These are phyloP conservation scores for Amphipyra tragopoginis DNA, from an alignment of 2,888 invertebrate genomes.

Conservation along the genomic window DNA sequence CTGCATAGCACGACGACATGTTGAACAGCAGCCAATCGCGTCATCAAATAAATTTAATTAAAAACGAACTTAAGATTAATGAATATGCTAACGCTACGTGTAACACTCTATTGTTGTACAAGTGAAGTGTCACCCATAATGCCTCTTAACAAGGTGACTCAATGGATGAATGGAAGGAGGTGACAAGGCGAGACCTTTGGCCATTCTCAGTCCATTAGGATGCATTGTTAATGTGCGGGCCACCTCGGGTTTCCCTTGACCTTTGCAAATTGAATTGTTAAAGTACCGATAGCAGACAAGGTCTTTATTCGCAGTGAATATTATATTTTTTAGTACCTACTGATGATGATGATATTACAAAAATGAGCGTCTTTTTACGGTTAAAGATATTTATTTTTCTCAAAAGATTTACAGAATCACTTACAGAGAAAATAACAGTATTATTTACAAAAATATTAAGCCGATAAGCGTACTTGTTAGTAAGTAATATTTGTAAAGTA, in stretches of 20 bases:
- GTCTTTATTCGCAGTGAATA: neutral
- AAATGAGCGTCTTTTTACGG: too few relatives aligned
- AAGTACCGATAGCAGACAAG: slow-evolving; percentile 6
- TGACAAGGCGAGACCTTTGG: slow-evolving; percentile 36
- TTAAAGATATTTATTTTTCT: too few relatives aligned
- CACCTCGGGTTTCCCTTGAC: slow-evolving; percentile 26
- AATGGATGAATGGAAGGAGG: slow-evolving; percentile 26
- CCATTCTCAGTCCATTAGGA: slow-evolving; percentile 26
- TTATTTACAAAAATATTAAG: too few relatives aligned
- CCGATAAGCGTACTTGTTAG: too few relatives aligned
- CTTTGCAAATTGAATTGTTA: slow-evolving; percentile 38
- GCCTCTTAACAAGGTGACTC: neutral
- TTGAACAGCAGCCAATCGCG: too few relatives aligned
- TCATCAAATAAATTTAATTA: too few relatives aligned
- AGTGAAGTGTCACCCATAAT: slow-evolving; percentile 19
- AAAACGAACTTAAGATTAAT: too few relatives aligned
- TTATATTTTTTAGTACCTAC: neutral
- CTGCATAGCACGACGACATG: too few relatives aligned
- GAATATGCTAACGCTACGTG: neutral
- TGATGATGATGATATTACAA: slow-evolving; percentile 7
- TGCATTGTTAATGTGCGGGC: slow-evolving; percentile 39
- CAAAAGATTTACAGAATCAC: too few relatives aligned
- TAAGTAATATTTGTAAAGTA: too few relatives aligned
- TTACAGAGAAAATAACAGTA: too few relatives aligned
- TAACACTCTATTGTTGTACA: neutral